phyloP scores from a whole-genome alignment of 2,797 vertebrate genomes.

The Perodicticus potto region DNA sequence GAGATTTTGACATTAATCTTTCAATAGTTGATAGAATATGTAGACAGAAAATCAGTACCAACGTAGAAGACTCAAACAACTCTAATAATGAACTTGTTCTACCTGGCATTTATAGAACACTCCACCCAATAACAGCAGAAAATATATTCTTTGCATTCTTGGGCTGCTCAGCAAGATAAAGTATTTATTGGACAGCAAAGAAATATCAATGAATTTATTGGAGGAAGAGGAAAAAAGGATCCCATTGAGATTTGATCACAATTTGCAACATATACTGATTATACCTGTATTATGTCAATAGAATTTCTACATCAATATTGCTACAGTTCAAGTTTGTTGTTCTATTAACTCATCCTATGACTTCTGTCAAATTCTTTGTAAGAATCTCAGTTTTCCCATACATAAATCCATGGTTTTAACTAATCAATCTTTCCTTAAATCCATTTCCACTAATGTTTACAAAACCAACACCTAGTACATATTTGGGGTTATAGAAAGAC shows the following conservation, averaged over 20 bases:
- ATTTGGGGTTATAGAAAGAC: not conserved
- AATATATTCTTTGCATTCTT: slow-evolving; percentile 3
- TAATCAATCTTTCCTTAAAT: not conserved
- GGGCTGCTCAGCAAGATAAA: slow-evolving; percentile 8
- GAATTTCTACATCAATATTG: not conserved
- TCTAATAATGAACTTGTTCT: not conserved
- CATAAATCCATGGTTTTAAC: not conserved
- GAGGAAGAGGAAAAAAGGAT: not conserved
- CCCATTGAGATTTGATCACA: not conserved
- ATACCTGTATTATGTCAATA: not conserved
- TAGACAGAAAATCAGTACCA: not conserved
- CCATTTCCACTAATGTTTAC: not conserved
- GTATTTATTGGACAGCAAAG: not conserved
- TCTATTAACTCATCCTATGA: not conserved
- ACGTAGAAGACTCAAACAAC: slow-evolving; percentile 29
- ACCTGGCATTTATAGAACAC: slow-evolving; percentile 46
- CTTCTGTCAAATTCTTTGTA: not conserved
- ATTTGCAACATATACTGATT: not conserved
- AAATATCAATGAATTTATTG: not conserved
- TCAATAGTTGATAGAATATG: not conserved
- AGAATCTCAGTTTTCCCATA: not conserved
- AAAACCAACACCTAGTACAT: not conserved
- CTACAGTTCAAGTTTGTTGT: not conserved
- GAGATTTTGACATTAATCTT: not conserved
- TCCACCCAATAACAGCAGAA: not conserved